Conservation (phyloP, 2,113 vertebrate species). For the Bothrops jararaca region DNA sequence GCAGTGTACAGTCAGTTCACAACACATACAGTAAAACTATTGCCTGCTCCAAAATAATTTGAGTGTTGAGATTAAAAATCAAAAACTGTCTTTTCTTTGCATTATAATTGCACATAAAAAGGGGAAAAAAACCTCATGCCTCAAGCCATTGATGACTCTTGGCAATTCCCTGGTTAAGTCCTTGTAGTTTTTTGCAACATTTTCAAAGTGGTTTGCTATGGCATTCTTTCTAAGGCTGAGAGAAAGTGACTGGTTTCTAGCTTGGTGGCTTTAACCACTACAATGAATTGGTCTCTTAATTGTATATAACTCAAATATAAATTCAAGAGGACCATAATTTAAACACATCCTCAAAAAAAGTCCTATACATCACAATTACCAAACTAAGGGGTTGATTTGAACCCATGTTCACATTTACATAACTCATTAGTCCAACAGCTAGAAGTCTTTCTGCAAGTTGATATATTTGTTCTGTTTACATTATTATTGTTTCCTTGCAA, state of each 20-base stretch:
- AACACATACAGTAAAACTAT: not conserved
- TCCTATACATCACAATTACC: not conserved
- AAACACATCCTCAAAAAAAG: not conserved
- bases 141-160: not conserved
- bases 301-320: not conserved
- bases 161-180: not conserved
- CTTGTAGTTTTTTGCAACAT: not conserved
- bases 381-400: not conserved
- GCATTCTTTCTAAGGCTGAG: not conserved
- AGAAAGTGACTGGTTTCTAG: not conserved
- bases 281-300: not conserved
- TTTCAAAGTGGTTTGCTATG: not conserved
- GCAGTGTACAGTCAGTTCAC: not conserved
- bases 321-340: not conserved
- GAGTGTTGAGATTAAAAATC: not conserved
- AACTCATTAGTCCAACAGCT: not conserved
- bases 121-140: not conserved
- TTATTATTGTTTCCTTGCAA: not conserved
- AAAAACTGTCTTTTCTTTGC: not conserved
- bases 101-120: not conserved
- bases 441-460: not conserved
- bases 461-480: not conserved
- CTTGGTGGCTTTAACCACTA: not conserved
- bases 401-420: not conserved
- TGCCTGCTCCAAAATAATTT: not conserved